Evolutionary conservation across 1,140 invertebrate genomes (phyloP).

Genomic region (fruit fly (Drosophila melanogaster)): Release_6_plus_ISO1_MT NT_033777.3:17166501-17167000

Average conservation of each 20-base stretch:
- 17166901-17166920: conserved; percentile 12
- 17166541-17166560: conserved; percentile 17
- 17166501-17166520: conserved; percentile 64
- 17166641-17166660: conserved; percentile 30
- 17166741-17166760: not conserved
- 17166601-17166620: conserved; percentile 33
- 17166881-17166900: not conserved
- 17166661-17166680: conserved; percentile 47
- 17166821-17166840: not conserved
- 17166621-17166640: conserved; percentile 13
- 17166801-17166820: not conserved
- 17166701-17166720: conserved; percentile 61
- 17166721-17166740: not conserved
- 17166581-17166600: conserved; percentile 37
- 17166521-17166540: conserved; percentile 70
- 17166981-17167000: conserved; percentile 41
- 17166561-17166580: conserved; percentile 24
- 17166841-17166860: no score
- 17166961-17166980: conserved; percentile 40
- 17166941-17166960: conserved; percentile 34
- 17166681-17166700: conserved; percentile 49
- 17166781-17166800: conserved; percentile 5
- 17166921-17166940: conserved; percentile 14
- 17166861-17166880: not conserved
- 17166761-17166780: conserved; percentile 6